phyloP scores from a whole-genome alignment of 2,113 vertebrate genomes.

The Electrona antarctica region DNA sequence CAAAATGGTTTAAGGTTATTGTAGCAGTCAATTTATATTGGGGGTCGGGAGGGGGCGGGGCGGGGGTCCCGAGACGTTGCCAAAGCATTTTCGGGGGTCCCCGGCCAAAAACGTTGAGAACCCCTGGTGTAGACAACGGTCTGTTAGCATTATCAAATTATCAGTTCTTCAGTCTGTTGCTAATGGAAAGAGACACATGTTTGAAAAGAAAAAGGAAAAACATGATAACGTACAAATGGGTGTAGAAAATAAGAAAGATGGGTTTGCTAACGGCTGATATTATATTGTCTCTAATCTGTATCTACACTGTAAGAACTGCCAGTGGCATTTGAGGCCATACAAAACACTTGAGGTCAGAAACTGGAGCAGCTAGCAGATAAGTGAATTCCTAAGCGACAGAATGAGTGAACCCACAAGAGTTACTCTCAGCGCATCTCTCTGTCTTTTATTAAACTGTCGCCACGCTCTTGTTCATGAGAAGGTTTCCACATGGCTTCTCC shows the following conservation, averaged over 20 bases:
- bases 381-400: neutral
- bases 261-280: conserved; percentile 32
- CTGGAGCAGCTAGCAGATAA: neutral
- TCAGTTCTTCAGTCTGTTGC: too few relatives aligned
- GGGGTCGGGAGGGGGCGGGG: too few relatives aligned
- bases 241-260: neutral
- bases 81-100: too few relatives aligned
- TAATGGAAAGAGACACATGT: neutral
- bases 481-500: neutral
- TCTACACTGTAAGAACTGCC: conserved; percentile 8
- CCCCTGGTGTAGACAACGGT: too few relatives aligned
- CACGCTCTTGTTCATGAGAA: neutral
- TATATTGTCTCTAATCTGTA: conserved; percentile 25
- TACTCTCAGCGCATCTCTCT: neutral
- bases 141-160: too few relatives aligned
- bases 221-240: neutral
- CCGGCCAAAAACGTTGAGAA: too few relatives aligned
- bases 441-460: neutral
- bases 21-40: too few relatives aligned
- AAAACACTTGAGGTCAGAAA: conserved; percentile 26
- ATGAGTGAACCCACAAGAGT: neutral
- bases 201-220: neutral
- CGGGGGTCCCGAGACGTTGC: too few relatives aligned
- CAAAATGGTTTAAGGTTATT: too few relatives aligned
- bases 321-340: conserved; percentile 28